Base-by-base conservation (phyloP, 2,888 invertebrate species). In the Pomacea canaliculata region DNA sequence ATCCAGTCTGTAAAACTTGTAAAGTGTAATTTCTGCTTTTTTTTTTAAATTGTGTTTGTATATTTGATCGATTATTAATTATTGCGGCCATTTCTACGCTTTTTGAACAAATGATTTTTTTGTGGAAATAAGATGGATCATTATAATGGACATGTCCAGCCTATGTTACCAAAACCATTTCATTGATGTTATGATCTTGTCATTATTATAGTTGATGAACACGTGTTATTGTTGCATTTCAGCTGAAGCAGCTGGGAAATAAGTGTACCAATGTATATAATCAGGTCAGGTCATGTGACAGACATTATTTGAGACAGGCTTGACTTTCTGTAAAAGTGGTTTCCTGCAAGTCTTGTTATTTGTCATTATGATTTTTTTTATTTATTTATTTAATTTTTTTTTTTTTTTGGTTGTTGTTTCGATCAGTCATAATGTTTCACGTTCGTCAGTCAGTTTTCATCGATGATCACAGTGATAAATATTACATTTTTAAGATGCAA, bases 401-500 rank as follows among this genome's bases (percentile, higher is more conserved):
- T n/a, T 27, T 19, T 8, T 19, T 19, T 23, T 19, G 9, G 27
- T 13, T 19, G 19, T 68, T 68, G 68, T 46, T 67, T 19, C 63
- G 23, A 23, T 63, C 63, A 63, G 27, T 63, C 63, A 63, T 63
- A n/a, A n/a, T 19, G 63, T 63, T 48, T 70, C 27, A 46, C 49
- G 70, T 51, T 23, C 51, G 51, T 59, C 49, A 49, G 56, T 51
- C 49, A 56, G 49, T 70, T 56, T 27, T 70, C 59, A 70, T 51
- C 23, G 62, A 62, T 71, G 23, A 19, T 71, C 62, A 37, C 71
- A 37, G 37, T 71, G 71, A 71, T 71, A 71, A 23, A 19, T 13
- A 70, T 59, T 51, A 37, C 49, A 27, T 71, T 71, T 71, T 62
- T 51, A n/a, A 62, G 19, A 71, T 12, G 62, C 60, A 71, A 18